These are phyloP conservation scores for Stigmatopora argus DNA, from an alignment of 2,113 vertebrate genomes.

Conservation along the genomic window DNA sequence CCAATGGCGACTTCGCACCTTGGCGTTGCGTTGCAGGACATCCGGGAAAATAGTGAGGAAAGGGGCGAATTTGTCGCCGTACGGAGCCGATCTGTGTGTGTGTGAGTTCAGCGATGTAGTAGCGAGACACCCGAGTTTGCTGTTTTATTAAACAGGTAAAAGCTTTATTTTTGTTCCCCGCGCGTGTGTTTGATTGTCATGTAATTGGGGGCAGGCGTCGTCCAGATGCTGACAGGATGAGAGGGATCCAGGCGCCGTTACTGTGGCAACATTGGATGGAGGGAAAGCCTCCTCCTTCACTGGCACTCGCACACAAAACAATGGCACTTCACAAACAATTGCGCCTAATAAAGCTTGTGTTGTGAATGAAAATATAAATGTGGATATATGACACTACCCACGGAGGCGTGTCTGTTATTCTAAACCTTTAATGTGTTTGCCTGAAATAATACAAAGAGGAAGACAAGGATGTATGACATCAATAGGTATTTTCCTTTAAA, in stretches of 20 bases:
- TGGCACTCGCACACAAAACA: conserved; percentile 13
- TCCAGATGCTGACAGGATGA: conserved; percentile 51
- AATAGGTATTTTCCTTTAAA: too few species aligned
- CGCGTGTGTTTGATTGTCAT: neutral
- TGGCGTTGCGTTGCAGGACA: conserved; percentile 24
- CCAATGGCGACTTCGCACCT: conserved; percentile 44
- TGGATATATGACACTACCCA: too few species aligned
- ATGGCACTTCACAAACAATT: conserved; percentile 23
- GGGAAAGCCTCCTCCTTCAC: conserved; percentile 45
- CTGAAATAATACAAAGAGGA: too few species aligned
- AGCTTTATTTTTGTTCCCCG: neutral
- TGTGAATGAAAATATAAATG: too few species aligned
- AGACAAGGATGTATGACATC: too few species aligned
- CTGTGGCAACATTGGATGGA: conserved; percentile 69
- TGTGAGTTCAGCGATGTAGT: conserved; percentile 54
- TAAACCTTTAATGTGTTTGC: too few species aligned
- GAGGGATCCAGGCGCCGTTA: conserved; percentile 56
- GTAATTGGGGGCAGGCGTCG: conserved; percentile 18
- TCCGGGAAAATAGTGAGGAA: conserved; percentile 8
- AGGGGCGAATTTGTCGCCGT: conserved; percentile 7
- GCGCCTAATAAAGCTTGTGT: conserved; percentile 13
- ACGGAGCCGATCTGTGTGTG: conserved; percentile 27
- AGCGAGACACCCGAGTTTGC: conserved; percentile 19
- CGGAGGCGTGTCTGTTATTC: too few species aligned
- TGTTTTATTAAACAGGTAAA: conserved; percentile 52